Evolutionary conservation across 2,797 vertebrate species (phyloP), one percentile per base, ranked within the genome.

Genomic region (Tragelaphus eurycerus): DNA sequence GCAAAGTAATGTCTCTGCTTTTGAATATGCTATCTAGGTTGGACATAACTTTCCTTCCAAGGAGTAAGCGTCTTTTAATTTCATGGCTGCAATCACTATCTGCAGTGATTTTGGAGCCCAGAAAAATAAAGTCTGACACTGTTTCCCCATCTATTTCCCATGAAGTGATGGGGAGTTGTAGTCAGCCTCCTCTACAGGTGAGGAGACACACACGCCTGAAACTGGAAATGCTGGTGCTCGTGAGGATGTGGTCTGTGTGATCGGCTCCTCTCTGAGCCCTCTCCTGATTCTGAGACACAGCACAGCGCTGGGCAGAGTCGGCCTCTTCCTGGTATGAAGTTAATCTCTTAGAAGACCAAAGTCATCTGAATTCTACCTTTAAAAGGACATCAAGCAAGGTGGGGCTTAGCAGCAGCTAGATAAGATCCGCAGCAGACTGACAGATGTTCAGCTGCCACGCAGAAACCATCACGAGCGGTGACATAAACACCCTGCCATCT

Each of bases 361-460:
- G 82, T 85, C 84, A 78, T 29, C 31, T 4, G 19, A 46, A 52
- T 59, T 64, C 64, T 55, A 23, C 31, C 78, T 96, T 57, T 38
- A 89, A 95, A 52, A 71, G 82, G 85, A 97, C 92, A 82, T 55
- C 64, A 60, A 92, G 55, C 81, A 60, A 90, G 71, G 50, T 8
- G n/a, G 34, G 55, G 78, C 31, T 27, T 17, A 38, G 64, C 43
- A 50, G 54, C 52, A 31, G 21, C 55, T 9, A 89, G 67, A 23
- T 21, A 71, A 86, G 64, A 50, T 89, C 62, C 5, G 9, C 29
- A 31, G 23, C 82, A 1, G 21, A 23, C 54, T 38, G 67, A 90
- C 23, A 55, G 82, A 29, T 0, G 34, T 43, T 21, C 67, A 0
- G 19, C 62, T 43, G 84, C 21, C 50, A 27, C 31, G 13, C 0